Base-by-base conservation (phyloP, 2,888 invertebrate genomes). In the Lasius platythorax region DNA sequence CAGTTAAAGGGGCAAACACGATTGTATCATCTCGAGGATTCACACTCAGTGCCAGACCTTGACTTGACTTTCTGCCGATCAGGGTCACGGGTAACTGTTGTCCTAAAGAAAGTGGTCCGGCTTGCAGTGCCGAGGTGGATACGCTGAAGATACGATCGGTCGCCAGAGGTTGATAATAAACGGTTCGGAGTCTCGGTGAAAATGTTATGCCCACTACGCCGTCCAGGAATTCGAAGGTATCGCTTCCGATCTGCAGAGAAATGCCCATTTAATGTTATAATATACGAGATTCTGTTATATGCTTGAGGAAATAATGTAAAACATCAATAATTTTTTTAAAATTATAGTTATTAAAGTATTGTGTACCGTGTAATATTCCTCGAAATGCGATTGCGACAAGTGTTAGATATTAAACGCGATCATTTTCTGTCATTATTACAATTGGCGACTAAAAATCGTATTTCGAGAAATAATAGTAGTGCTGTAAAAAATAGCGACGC, bases 31-130 rank as follows among this genome's bases (percentile, higher is more conserved):
- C 97, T 0, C 96, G 95, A 0, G 97, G 97, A 88, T 98, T 97
- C 0, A 98, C 96, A 0, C 97, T 96, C 30, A 98, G 92, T 0
- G 97, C 97, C 9, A 98, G 96, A 5, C 98, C 98, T 94, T 98
- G 98, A 0, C 98, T 98, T 0, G 98, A 97, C 94, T 98, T 98
- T 92, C 97, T 97, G 0, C 98, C 98, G 18, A 98, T 97, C 67
- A 98, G 95, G 86, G 97, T 96, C 0, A 98, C 97, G 0, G 98
- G 98, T 75, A 98, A 94, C 87, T 97, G 96, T 66, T 97, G 96
- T 56, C 97, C 97, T 89, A 97, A 96, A 0, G 97, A 96, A 1
- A 96, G 96, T 0, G 98, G 98, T 0, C 98, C 98, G 1, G 97
- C 96, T 2, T 97, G 96, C 23, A 98, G 95, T 0, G 96, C 97